Percentiles rank a stretch among this genome's conserved stretches.
These are phyloP conservation scores for Anthrax anthrax DNA, from an alignment of 2,888 invertebrate genomes.

Conservation along the genomic window DNA sequence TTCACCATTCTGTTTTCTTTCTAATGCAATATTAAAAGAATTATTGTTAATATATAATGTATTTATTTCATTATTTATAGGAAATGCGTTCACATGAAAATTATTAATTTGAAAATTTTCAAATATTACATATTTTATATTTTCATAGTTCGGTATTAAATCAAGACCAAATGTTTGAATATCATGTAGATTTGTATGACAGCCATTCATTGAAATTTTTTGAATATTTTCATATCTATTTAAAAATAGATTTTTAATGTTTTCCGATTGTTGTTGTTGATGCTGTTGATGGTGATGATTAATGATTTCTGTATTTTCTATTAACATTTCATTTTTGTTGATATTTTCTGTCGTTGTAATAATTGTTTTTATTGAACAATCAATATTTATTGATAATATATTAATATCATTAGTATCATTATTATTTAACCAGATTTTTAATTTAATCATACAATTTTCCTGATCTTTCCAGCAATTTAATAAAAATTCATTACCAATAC, in stretches of 20 bases:
- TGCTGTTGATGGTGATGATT: neutral
- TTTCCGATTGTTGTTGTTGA: neutral
- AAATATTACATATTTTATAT: neutral
- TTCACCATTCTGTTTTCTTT: too few relatives aligned
- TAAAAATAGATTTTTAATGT: neutral
- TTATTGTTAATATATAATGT: constrained; percentile 1
- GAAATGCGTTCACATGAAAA: neutral
- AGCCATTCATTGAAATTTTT: constrained; percentile 2
- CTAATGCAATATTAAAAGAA: too few relatives aligned
- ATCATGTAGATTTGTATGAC: neutral
- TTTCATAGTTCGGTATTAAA: constrained; percentile 1
- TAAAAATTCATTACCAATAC: too few relatives aligned
- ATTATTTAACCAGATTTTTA: neutral
- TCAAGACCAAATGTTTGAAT: constrained; percentile 1
- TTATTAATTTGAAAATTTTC: constrained; percentile 4
- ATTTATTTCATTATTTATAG: neutral
- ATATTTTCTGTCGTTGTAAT: neutral
- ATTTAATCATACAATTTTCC: neutral
- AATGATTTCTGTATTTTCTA: neutral
- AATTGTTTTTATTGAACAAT: neutral
- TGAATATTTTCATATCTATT: neutral
- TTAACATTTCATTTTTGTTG: neutral
- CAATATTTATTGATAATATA: neutral
- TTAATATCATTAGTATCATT: neutral
- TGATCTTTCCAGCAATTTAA: neutral